A percentile compares a stretch with the other conserved stretches of the same genome.
These are phyloP conservation scores for Aptenodytes patagonicus DNA, from an alignment of 2,113 vertebrate species.

Conservation along the genomic window DNA sequence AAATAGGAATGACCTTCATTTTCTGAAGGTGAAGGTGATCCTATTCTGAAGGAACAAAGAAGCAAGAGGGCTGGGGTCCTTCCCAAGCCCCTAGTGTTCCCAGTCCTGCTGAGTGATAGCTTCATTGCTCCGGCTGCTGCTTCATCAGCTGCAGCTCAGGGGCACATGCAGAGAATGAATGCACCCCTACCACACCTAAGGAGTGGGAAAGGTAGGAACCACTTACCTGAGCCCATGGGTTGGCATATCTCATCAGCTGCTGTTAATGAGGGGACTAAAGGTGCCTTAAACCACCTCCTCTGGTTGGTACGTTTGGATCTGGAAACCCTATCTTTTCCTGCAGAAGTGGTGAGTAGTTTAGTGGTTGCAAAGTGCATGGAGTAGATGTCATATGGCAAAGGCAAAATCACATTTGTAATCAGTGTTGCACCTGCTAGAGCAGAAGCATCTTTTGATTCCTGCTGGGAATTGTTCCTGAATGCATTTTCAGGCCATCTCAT, in stretches of 20 bases:
- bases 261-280: not conserved
- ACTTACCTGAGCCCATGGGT: too few species aligned
- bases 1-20: not conserved
- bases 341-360: not conserved
- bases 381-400: not conserved
- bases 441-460: not conserved
- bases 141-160: not conserved
- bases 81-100: not conserved
- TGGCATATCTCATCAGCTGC: not conserved
- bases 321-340: not conserved
- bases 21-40: not conserved
- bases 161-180: not conserved
- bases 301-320: not conserved
- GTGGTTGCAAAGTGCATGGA: not conserved
- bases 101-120: not conserved
- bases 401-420: not conserved
- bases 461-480: not conserved
- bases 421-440: not conserved
- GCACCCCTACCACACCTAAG: not conserved
- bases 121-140: not conserved
- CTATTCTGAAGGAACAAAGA: not conserved
- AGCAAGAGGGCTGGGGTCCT: not conserved
- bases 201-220: too few species aligned
- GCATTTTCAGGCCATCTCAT: not conserved
- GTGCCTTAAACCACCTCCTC: not conserved